Percentiles rank a stretch among this genome's conserved stretches.
These are phyloP conservation scores for Chroicocephalus ridibundus DNA, from an alignment of 2,113 vertebrate genomes.

Conservation along the genomic window DNA sequence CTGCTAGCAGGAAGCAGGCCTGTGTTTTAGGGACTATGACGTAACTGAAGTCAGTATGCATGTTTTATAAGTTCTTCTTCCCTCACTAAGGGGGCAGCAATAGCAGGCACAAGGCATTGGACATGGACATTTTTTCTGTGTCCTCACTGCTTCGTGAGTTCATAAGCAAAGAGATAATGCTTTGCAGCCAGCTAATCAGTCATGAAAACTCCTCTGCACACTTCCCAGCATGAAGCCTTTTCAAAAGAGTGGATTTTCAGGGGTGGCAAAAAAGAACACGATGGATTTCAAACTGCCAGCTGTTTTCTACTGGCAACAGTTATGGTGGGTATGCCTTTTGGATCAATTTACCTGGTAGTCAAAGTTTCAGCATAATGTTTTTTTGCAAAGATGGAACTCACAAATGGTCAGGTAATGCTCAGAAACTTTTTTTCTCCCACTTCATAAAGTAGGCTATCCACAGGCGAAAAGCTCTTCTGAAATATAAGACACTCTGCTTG, in stretches of 20 bases:
- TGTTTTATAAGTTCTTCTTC: not conserved
- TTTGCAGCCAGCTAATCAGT: not conserved
- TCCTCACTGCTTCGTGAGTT: not conserved
- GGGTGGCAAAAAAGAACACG: not conserved
- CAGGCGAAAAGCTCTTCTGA: not conserved
- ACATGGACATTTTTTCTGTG: accelerated
- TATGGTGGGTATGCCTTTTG: not conserved
- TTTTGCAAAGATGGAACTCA: not conserved
- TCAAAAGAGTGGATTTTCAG: not conserved
- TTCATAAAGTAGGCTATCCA: not conserved
- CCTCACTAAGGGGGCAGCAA: not conserved
- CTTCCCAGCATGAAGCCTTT: not conserved
- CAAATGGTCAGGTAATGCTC: not conserved
- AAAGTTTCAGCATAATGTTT: not conserved
- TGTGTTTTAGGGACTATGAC: not conserved
- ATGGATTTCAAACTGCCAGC: not conserved
- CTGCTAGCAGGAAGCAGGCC: not conserved
- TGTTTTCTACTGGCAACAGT: not conserved
- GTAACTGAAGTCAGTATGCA: not conserved
- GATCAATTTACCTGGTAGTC: not conserved
- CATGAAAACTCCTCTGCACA: not conserved
- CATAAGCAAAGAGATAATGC: not conserved
- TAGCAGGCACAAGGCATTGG: not conserved
- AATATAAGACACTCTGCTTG: not conserved
- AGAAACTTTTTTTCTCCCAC: not conserved